These are phyloP conservation scores for Eugnorisma glareosa DNA, from an alignment of 2,888 invertebrate genomes.

Conservation along the genomic window DNA sequence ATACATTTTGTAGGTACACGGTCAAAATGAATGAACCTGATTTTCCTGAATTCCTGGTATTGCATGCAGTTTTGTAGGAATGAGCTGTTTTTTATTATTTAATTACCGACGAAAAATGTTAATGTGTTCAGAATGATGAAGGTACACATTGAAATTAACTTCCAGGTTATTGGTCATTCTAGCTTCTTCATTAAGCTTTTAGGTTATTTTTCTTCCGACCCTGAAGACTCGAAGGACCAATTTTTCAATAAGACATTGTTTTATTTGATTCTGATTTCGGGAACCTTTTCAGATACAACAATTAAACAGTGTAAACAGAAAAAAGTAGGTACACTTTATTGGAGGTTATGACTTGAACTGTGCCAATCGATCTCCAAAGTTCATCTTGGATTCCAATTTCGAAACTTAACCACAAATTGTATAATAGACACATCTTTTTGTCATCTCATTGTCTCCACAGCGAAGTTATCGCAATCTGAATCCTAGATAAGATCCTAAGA, in stretches of 20 bases:
- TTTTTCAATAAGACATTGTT: not conserved
- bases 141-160: too few relatives aligned
- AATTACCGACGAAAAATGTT: too few relatives aligned
- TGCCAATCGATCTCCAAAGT: not conserved
- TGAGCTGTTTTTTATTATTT: too few relatives aligned
- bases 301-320: not conserved
- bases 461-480: constrained; percentile 48
- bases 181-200: too few relatives aligned
- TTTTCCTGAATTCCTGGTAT: too few relatives aligned
- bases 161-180: not conserved
- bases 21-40: too few relatives aligned
- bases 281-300: not conserved
- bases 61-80: too few relatives aligned
- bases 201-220: too few relatives aligned
- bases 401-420: constrained; percentile 11
- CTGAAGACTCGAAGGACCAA: not conserved
- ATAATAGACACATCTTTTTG: constrained; percentile 34
- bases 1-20: too few relatives aligned
- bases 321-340: not conserved
- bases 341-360: not conserved
- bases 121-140: too few relatives aligned
- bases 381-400: not conserved
- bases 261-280: not conserved
- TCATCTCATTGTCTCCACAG: constrained; percentile 45
- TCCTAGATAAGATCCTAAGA: constrained; percentile 50